Percentiles rank a stretch among this genome's conserved stretches.
These are phyloP conservation scores for Drosophila pruinosa DNA, from an alignment of 1,140 invertebrate genomes.

Conservation along the genomic window DNA sequence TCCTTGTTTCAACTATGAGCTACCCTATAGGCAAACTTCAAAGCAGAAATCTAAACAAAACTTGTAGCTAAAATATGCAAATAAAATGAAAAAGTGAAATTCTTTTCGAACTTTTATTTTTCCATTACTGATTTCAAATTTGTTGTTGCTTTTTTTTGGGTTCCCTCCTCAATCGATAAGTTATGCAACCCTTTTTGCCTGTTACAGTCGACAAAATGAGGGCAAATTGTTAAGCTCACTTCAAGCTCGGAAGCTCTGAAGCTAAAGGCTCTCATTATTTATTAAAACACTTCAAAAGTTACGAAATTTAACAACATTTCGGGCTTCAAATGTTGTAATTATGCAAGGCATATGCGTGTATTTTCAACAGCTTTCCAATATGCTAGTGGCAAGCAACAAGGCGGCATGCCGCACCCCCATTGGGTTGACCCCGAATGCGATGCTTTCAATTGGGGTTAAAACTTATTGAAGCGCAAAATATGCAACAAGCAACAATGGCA, in stretches of 20 bases:
- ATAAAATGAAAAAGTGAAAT: neutral
- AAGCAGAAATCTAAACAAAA: neutral
- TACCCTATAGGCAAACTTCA: neutral
- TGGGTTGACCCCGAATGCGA: neutral
- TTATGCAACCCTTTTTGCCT: neutral
- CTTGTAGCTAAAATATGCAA: neutral
- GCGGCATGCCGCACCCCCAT: neutral
- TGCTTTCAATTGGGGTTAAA: constrained; percentile 65
- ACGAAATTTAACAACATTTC: constrained; percentile 57
- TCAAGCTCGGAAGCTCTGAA: constrained; percentile 6
- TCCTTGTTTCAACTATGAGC: neutral
- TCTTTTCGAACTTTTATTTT: neutral
- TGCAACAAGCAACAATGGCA: constrained; percentile 14
- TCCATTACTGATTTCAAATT: neutral
- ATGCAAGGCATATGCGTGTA: constrained; percentile 69
- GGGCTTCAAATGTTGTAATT: constrained; percentile 53
- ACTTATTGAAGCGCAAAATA: constrained; percentile 55
- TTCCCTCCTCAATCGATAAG: neutral
- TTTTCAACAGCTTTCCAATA: constrained; percentile 63
- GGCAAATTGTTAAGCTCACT: constrained; percentile 53
- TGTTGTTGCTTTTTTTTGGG: neutral
- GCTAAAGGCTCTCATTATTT: constrained; percentile 58
- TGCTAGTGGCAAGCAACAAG: constrained; percentile 10
- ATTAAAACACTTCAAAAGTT: constrained; percentile 72
- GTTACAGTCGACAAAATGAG: constrained; percentile 35